phyloP scores from a whole-genome alignment of 2,113 vertebrate species.

The Hippopotamus amphibius region DNA sequence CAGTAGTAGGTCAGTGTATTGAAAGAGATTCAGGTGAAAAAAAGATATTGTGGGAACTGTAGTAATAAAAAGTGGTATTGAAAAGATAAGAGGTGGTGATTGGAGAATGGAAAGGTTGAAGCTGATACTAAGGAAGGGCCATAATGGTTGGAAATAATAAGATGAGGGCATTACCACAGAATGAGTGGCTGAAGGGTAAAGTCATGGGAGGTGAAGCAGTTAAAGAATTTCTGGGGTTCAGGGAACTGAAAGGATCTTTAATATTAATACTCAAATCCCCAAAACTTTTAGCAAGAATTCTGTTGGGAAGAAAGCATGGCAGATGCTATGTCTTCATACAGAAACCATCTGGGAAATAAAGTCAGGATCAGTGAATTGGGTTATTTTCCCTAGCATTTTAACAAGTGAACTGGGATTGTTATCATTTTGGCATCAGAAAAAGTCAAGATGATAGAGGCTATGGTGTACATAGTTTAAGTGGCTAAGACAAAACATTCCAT shows the following conservation, averaged over 20 bases:
- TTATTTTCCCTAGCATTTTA: neutral
- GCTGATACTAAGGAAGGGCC: neutral
- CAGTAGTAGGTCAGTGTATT: neutral
- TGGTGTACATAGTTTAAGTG: neutral
- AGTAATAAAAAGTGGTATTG: neutral
- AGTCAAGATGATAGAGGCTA: neutral
- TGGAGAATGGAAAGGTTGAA: neutral
- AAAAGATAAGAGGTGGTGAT: neutral
- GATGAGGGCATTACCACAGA: neutral
- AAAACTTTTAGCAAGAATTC: neutral
- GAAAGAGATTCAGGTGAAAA: neutral
- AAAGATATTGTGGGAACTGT: neutral
- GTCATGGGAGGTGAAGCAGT: neutral
- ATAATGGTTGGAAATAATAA: neutral
- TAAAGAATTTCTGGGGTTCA: neutral
- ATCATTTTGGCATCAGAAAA: conserved; percentile 2
- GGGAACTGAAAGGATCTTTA: neutral
- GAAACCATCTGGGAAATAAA: neutral
- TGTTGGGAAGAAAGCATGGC: neutral
- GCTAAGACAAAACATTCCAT: neutral
- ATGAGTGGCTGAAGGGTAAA: neutral
- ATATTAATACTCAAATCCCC: neutral
- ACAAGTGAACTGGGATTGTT: neutral
- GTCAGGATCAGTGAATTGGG: neutral
- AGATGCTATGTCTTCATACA: neutral